Percentiles rank a stretch among this genome's conserved stretches.
These are phyloP conservation scores for Emydoidea blandingii DNA, from an alignment of 2,797 vertebrate species.

Conservation along the genomic window DNA sequence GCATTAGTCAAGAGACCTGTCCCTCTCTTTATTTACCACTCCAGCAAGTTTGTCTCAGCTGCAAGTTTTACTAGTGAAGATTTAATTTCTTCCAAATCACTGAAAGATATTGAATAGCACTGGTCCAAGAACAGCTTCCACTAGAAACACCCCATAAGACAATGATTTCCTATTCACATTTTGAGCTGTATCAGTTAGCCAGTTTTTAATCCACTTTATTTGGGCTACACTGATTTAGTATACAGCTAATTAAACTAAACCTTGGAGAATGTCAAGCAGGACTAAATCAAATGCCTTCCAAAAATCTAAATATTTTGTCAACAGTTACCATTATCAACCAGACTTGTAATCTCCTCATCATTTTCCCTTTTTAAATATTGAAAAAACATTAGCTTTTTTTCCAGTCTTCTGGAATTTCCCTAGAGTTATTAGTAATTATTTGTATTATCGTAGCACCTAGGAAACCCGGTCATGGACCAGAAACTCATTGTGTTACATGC, in stretches of 20 bases:
- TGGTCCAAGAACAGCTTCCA: background rate
- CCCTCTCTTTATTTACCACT: background rate
- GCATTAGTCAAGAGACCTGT: background rate
- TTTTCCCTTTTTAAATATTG: background rate
- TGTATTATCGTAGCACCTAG: background rate
- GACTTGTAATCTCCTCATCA: background rate
- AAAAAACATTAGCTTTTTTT: background rate
- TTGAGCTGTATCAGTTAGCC: background rate
- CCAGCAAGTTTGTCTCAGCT: background rate
- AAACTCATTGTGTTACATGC: background rate
- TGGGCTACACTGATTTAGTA: background rate
- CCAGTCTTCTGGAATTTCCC: background rate
- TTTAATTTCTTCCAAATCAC: background rate
- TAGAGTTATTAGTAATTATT: background rate
- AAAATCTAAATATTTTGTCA: background rate
- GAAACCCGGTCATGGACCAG: background rate
- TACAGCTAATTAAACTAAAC: background rate
- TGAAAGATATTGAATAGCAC: constrained; percentile 28
- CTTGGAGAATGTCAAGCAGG: background rate
- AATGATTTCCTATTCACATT: background rate
- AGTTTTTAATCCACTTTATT: constrained; percentile 28
- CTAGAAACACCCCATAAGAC: background rate
- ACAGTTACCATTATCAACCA: background rate
- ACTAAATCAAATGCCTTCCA: background rate
- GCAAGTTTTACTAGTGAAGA: background rate